Evolutionary conservation across 2,113 vertebrate species (phyloP).

Genomic region (Pedionomus torquatus): DNA sequence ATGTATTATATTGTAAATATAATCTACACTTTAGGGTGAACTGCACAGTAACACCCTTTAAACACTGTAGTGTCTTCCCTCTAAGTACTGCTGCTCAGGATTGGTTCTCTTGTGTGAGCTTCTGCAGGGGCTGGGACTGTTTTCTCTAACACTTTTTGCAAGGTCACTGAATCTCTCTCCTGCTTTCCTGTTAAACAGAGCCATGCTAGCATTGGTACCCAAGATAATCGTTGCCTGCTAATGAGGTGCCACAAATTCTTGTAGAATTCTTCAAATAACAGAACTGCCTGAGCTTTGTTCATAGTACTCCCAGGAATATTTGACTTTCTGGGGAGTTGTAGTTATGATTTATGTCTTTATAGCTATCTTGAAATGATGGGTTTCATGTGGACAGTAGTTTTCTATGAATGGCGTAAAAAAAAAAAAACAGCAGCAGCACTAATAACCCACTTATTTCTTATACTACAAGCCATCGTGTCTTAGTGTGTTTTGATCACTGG

Average conservation of each 20-base stretch:
- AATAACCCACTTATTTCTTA: not conserved
- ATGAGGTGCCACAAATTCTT: not conserved
- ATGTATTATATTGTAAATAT: not conserved
- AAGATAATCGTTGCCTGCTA: not conserved
- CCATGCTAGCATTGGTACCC: fast-evolving
- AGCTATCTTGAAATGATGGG: not conserved
- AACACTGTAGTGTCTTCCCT: not conserved
- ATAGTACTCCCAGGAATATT: not conserved
- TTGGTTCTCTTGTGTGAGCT: not conserved
- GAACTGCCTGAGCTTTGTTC: not conserved
- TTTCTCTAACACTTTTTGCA: not conserved
- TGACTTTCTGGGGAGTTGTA: not conserved
- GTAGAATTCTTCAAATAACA: not conserved
- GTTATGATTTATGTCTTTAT: not conserved
- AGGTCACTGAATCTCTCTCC: not conserved
- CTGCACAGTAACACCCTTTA: not conserved
- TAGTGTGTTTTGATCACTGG: not conserved
- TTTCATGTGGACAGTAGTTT: not conserved
- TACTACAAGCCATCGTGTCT: not conserved
- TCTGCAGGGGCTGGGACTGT: not conserved
- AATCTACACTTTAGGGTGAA: not conserved
- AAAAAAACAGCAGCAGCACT: not conserved
- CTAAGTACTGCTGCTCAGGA: not conserved
- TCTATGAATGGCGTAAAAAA: not conserved
- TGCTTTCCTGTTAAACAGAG: not conserved